Evolutionary conservation across 2,113 vertebrate genomes (phyloP).

Genomic region (Pomatorhinus ruficollis): DNA sequence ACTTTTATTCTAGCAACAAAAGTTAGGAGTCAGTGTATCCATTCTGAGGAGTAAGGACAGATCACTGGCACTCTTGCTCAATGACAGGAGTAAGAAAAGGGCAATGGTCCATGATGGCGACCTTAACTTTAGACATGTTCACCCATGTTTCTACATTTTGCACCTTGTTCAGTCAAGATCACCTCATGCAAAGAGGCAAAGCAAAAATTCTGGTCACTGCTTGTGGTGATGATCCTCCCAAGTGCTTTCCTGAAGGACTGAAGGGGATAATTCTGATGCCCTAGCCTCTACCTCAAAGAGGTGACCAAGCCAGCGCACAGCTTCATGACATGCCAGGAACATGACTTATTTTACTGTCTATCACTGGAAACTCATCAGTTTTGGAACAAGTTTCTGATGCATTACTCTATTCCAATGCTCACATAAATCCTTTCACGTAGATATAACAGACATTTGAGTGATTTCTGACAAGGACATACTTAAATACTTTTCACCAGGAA

Average conservation of each 20-base stretch:
- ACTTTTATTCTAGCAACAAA: background rate
- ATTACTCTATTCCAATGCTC: rapidly evolving
- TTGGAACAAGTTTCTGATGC: background rate
- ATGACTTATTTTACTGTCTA: background rate
- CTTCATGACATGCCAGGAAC: background rate
- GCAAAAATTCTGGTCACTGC: background rate
- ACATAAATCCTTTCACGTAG: background rate
- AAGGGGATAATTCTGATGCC: background rate
- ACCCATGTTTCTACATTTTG: background rate
- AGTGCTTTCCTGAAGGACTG: background rate
- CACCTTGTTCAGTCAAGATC: background rate
- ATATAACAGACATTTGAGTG: background rate
- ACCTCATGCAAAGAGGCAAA: background rate
- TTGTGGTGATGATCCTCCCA: background rate
- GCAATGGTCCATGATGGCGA: background rate
- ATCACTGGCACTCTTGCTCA: background rate
- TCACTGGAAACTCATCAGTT: rapidly evolving
- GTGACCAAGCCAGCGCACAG: rapidly evolving
- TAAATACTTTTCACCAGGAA: background rate
- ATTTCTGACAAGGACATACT: background rate
- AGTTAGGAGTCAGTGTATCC: background rate
- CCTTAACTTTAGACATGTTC: background rate
- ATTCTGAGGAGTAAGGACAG: background rate
- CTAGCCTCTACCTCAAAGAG: background rate
- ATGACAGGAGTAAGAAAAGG: background rate